Evolutionary conservation across 2,888 invertebrate genomes (phyloP), one percentile per base, ranked within the genome.

Genomic region (Ophion obscuratus): DNA sequence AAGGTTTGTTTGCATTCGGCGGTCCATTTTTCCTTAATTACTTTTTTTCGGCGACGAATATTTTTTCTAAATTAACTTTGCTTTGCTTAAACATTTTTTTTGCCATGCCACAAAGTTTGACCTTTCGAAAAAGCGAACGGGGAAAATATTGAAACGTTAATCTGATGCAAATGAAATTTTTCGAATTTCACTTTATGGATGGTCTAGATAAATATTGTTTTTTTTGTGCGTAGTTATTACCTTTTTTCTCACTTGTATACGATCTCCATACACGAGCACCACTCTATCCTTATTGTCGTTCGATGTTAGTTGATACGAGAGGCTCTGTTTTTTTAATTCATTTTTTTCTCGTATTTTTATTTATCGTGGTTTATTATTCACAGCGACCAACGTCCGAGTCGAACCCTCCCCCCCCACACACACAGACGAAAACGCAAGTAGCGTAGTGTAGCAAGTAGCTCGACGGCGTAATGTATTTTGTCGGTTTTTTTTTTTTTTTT

Each of bases 191-290:
- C 66, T 64, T 75, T 70, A 27, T 64, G 67, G 11, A 70, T 66
- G 71, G 64, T 57, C 81, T 31, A 61, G 70, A 57, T 59, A 31
- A 77, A 79, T 81, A 81, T 17, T 47, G 27, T 73, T 70, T 68
- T 66, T 75, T 81, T 61, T 83, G 85, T 83, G 86, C 86, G 78
- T 83, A 77, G 47, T 66, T 57, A 76, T 95, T 95, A 95, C 95
- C 95, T 95, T 94, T 91, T 93, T 93, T 90, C 94, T 94, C 89
- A 95, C 95, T 94, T 95, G 94, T 91, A 95, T 95, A 94, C 95
- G 95, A 93, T 95, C 95, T 92, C 94, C 94, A 92, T 95, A 95
- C 90, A 95, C 94, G 92, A 94, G 94, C 94, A 95, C 95, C 93
- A 95, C 94, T 92, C 94, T 94, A 92, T 95, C 95, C 94, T 93